Base-by-base conservation (phyloP, 2,797 vertebrate species). In the Lepidocolaptes lacrymiger region DNA sequence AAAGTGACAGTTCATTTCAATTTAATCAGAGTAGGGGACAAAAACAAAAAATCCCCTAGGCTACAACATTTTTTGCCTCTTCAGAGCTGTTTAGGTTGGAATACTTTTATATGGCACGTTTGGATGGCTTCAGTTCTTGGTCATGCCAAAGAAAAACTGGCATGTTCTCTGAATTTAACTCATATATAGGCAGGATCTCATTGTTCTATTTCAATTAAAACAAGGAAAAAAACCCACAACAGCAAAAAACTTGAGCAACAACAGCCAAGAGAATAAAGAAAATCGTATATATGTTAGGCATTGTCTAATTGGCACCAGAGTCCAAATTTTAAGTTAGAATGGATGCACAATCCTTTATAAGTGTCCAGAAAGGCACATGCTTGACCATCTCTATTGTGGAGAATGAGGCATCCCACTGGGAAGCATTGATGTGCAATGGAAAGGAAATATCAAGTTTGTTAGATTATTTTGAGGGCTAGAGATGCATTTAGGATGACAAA, bases 1-100 rank as follows among this genome's bases (percentile, higher is more conserved):
- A 49, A 94, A 92, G 66, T 88, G 91, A 51, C 79, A 85, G 64
- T 37, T 93, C 36, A 83, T 86, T 95, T 92, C 82, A 59, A 51
- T 86, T 88, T 90, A 84, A 92, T 93, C 82, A 92, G 54, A 63
- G 16, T 52, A 59, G 36, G 46, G 55, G 23, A 93, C 34, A 41
- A 89, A 93, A 95, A 6, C 51, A 63, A 43, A 80, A 30, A 37
- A n/a, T 6, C 9, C 3, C 15, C 9, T 37, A 62, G 10, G 23
- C 26, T 55, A 19, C 2, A 6, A 30, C 14, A 30, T 86, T 36
- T 12, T 80, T 74, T 91, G 15, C 36, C n/a, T 91, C 49, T 67
- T 82, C 49, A 89, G 58, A 58, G n/a, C 19, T 69, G 9, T 44
- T 79, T 46, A 24, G 22, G 12, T 41, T 89, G 55, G 41, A 87